Evolutionary conservation across 2,888 invertebrate species (phyloP), one percentile per base, ranked within the genome.

Genomic region (Chirona hameri): DNA sequence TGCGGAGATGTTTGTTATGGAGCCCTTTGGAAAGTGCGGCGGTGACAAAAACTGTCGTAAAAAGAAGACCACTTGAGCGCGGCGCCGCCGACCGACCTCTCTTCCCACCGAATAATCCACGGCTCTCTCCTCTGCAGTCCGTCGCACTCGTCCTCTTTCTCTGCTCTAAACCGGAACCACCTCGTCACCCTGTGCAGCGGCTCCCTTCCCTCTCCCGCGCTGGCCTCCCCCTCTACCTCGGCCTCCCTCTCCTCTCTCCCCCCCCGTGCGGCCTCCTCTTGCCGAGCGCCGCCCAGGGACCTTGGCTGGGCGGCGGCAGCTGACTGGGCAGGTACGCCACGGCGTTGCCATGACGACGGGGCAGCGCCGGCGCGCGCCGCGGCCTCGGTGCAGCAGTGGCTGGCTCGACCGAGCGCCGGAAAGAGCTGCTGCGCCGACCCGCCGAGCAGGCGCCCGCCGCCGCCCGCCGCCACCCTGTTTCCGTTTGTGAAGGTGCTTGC

Each of bases 201-300:
- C 10, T 57, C 21, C n/a, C 81, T 27, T 48, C 10, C 60, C 76
- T 65, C 76, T 60, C 87, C 93, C 93, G 85, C 91, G 92, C 29
- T 31, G 29, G 7, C 27, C 12, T 24, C 48, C 82, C 29, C 76
- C 5, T 39, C 39, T 39, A 2, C 39, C 39, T n/a, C n/a, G n/a
- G n/a, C n/a, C 39, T 39, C 10, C 79, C 10, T 18, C 79, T 21
- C 48, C 10, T 60, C 76, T 65, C 76, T 60, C 87, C 93, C 93
- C 85, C 91, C 92, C 29, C 60, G 29, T 39, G 7, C 27, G 12
- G 31, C 48, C 82, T 24, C 76, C 4, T 39, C 39, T 39, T 39
- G 39, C 39, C 39, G 39, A 18, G 15, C 18, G 55, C 55, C 55
- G 55, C 55, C 18, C 52, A 18, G 46, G 24, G 76, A 24, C 76